Conservation (phyloP, 2,888 invertebrate species). For the Corbicula japonica region DNA sequence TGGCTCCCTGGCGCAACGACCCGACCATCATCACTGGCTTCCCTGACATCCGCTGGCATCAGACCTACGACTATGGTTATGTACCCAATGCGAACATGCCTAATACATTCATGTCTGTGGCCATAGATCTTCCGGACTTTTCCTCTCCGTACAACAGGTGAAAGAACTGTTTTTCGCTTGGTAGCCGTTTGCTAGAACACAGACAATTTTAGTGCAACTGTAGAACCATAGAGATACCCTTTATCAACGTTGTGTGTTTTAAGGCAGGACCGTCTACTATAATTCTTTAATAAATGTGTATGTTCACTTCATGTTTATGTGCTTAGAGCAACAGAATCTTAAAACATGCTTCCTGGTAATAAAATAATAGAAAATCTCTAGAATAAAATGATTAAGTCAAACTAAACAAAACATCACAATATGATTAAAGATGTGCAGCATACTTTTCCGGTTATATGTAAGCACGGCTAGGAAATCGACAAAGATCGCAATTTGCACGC, state of each 20-base stretch:
- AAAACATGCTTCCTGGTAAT: not conserved
- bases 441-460: too few relatives aligned
- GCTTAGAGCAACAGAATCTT: not conserved
- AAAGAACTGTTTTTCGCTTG: not conserved
- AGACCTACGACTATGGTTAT: conserved; percentile 80
- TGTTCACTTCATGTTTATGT: not conserved
- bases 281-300: not conserved
- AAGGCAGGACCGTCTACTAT: not conserved
- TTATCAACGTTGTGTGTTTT: not conserved
- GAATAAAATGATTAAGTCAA: too few relatives aligned
- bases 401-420: too few relatives aligned
- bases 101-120: conserved; percentile 82
- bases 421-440: too few relatives aligned
- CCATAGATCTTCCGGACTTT: conserved; percentile 82
- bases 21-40: conserved; percentile 69
- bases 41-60: conserved; percentile 83
- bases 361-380: too few relatives aligned
- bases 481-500: too few relatives aligned
- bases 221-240: too few relatives aligned
- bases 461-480: too few relatives aligned
- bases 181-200: too few relatives aligned
- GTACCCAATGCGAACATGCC: conserved; percentile 78
- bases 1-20: conserved; percentile 50
- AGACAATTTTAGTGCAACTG: too few relatives aligned
- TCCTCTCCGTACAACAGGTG: conserved; percentile 71